Base-by-base conservation (phyloP, 2,888 invertebrate species). In the Scaptomyza cyrtandrae region DNA sequence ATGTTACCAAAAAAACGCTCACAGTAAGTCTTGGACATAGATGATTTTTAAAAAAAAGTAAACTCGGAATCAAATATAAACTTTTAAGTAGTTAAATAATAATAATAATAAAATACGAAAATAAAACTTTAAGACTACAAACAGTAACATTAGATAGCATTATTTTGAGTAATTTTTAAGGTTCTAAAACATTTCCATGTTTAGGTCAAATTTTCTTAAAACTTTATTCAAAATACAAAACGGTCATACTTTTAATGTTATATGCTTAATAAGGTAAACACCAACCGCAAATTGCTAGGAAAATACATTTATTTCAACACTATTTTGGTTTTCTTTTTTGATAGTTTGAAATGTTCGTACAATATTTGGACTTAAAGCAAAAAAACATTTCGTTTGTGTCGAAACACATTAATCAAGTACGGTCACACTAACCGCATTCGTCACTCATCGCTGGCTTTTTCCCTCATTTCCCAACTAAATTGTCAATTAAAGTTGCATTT, bases 401-500 rank as follows among this genome's bases (percentile, higher is more conserved):
- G 0, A 27, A 56, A 19, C 10, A 13, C 63, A 66, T 61, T 35
- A 46, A 41, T 43, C 52, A 57, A 57, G 29, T 43, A 6, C 35
- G 14, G 37, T 43, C 50, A 11, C 52, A 44, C 43, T 29, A 37
- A 44, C 19, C 39, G 6, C 24, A 62, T 69, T 48, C 37, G 44
- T 62, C 65, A 64, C 11, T 69, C 64, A 41, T 33, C 48, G 54
- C 45, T 46, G 27, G 11, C 39, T 35, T 49, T 44, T 45, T 45
- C 16, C 19, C 10, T 19, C 41, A 52, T 58, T 67, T 61, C 14
- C 37, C 76, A 63, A 58, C 65, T 67, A 62, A 74, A 84, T 68
- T 86, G 86, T 86, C 84, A 86, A 81, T 80, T 84, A 75, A 86
- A 77, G 43, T 61, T 69, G 64, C 55, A 80, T 77, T 76, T 79